Evolutionary conservation across 2,797 vertebrate species (phyloP), one percentile per base, ranked within the genome.

Genomic region (Spondyliosoma cantharus): DNA sequence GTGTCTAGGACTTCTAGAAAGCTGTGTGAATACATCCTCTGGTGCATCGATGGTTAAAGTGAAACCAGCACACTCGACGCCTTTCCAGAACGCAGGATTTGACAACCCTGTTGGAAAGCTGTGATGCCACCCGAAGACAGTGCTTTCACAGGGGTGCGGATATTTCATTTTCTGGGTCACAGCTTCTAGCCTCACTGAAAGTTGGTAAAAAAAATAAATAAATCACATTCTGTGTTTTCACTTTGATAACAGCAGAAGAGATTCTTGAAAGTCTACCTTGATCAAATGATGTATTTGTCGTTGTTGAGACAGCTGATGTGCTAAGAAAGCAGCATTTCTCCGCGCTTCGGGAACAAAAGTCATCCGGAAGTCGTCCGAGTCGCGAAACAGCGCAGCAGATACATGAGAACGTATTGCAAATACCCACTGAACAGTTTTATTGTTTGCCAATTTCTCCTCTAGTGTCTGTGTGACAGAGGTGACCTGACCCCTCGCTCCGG

Each of bases 161-260:
- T 63, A 46, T 89, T 83, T 82, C n/a, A 75, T 87, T 89, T 90
- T 89, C 71, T 79, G 81, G 82, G 77, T 89, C 85, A 86, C 74
- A 62, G 69, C 85, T 32, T 80, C 27, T 12, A 24, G 25, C 61
- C 81, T 80, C 16, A 6, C 58, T 78, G 76, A 80, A 68, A 74
- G 46, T 70, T 74, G 37, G 25, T 57, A 46, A 74, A 69, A 37
- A 37, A 8, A 37, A 2, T 59, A 59, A 46, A 66, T 52, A 52
- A 52, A 65, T 11, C n/a, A 19, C 37, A 66, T 32, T 53, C 45
- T 37, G 69, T 66, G 27, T 57, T 80, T 75, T 77, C 25, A 48
- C 61, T 78, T 81, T 29, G 54, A 42, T 67, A 49, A 74, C 65
- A 78, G 56, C 45, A 80, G 53, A 75, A 22, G 60, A 54, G 25